phyloP scores from a whole-genome alignment of 2,797 vertebrate genomes.

The Heteromormyrus szaboi region DNA sequence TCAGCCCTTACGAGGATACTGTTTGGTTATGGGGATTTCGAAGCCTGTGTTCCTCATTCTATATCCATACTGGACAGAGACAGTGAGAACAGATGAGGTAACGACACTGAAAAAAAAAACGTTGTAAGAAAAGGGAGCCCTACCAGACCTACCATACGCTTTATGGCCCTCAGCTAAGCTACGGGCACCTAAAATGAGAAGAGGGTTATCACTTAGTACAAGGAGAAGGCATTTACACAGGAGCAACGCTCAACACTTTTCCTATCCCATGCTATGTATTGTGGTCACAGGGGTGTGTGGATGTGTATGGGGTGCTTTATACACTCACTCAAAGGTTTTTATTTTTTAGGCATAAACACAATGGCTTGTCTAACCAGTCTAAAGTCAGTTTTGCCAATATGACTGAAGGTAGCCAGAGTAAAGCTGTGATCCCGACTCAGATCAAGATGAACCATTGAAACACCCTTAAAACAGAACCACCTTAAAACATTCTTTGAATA shows the following conservation, averaged over 20 bases:
- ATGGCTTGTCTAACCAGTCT: background rate
- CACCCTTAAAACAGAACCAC: conserved; percentile 44
- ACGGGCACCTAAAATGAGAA: conserved; percentile 64
- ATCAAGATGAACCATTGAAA: conserved; percentile 39
- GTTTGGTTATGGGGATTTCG: background rate
- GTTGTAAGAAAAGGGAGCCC: conserved; percentile 55
- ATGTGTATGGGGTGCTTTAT: background rate
- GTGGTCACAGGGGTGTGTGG: conserved; percentile 14
- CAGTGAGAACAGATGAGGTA: conserved; percentile 41
- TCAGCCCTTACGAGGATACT: background rate
- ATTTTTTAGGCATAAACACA: background rate
- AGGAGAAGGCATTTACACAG: conserved; percentile 53
- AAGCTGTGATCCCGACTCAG: conserved; percentile 68
- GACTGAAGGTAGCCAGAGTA: conserved; percentile 34
- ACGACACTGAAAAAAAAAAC: conserved; percentile 58
- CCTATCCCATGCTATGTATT: conserved; percentile 48
- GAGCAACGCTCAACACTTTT: conserved; percentile 46
- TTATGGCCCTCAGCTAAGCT: conserved; percentile 73
- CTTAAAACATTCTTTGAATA: conserved; percentile 48
- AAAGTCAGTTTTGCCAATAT: background rate
- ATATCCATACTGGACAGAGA: conserved; percentile 15
- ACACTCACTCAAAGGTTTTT: background rate
- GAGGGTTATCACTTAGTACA: conserved; percentile 62
- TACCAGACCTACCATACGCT: conserved; percentile 74
- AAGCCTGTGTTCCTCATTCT: background rate